A percentile compares a stretch with the other conserved stretches of the same genome.
Conservation (phyloP, 2,888 invertebrate genomes). For the Helleia helle region DNA sequence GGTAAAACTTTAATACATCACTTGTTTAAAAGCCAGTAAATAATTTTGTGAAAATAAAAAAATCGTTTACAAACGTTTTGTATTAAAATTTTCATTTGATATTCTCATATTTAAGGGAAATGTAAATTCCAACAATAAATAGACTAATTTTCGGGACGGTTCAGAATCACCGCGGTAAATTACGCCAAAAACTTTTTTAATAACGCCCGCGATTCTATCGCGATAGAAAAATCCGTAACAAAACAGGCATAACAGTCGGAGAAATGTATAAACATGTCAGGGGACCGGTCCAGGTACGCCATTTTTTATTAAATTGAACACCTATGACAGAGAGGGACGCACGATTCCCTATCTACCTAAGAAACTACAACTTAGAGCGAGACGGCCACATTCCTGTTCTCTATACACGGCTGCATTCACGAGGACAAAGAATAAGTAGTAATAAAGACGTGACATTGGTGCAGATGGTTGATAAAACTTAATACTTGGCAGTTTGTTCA, state of each 20-base stretch:
- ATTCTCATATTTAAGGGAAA: constrained; percentile 1
- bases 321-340: constrained; percentile 58
- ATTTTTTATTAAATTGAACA: constrained; percentile 69
- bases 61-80: too few relatives aligned
- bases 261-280: constrained; percentile 69
- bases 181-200: constrained; percentile 58
- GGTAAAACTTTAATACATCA: too few relatives aligned
- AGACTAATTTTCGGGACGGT: constrained; percentile 36
- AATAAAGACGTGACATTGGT: constrained; percentile 71
- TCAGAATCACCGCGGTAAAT: constrained; percentile 1
- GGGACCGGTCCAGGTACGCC: constrained; percentile 69
- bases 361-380: constrained; percentile 28
- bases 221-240: constrained; percentile 64
- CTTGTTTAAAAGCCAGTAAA: too few relatives aligned
- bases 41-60: too few relatives aligned
- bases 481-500: constrained; percentile 65
- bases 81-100: too few relatives aligned
- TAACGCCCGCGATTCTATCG: constrained; percentile 63
- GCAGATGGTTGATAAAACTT: constrained; percentile 71
- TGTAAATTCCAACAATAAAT: constrained; percentile 30
- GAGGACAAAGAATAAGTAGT: constrained; percentile 69
- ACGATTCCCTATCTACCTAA: constrained; percentile 39
- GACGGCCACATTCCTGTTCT: constrained; percentile 32
- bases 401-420: constrained; percentile 52
- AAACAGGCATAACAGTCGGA: constrained; percentile 60